Evolutionary conservation across 2,113 vertebrate species (phyloP).

Genomic region (Corythaixoides concolor): DNA sequence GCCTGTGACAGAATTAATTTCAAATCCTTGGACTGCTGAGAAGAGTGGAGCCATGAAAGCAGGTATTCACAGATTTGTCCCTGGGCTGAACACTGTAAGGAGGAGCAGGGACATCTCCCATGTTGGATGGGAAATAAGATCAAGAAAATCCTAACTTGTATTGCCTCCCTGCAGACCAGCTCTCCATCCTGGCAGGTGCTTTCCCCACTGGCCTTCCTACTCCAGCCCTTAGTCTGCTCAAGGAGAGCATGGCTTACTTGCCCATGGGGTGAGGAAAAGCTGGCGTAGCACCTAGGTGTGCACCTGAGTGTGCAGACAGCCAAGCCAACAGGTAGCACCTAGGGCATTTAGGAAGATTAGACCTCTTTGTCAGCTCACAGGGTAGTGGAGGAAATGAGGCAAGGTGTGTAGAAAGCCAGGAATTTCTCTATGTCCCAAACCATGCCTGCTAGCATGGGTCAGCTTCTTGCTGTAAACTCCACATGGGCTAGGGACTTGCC

Average conservation of each 20-base stretch:
- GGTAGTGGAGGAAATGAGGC: background rate
- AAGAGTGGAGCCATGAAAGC: background rate
- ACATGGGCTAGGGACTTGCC: background rate
- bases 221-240: background rate
- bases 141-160: background rate
- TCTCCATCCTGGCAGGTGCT: background rate
- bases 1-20: background rate
- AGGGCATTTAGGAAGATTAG: background rate
- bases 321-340: background rate
- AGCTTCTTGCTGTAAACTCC: background rate
- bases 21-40: background rate
- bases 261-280: background rate
- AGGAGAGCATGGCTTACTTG: background rate
- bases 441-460: background rate
- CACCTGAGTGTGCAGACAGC: background rate
- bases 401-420: background rate
- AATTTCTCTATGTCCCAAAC: background rate
- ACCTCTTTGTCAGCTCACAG: background rate
- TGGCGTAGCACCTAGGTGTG: background rate
- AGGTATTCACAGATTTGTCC: background rate
- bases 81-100: background rate
- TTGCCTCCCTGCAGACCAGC: background rate
- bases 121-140: background rate
- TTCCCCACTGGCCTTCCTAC: background rate
- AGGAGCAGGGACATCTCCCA: background rate